Conservation (phyloP, 1,140 invertebrate species). For the Meloidogyne exigua region DNA sequence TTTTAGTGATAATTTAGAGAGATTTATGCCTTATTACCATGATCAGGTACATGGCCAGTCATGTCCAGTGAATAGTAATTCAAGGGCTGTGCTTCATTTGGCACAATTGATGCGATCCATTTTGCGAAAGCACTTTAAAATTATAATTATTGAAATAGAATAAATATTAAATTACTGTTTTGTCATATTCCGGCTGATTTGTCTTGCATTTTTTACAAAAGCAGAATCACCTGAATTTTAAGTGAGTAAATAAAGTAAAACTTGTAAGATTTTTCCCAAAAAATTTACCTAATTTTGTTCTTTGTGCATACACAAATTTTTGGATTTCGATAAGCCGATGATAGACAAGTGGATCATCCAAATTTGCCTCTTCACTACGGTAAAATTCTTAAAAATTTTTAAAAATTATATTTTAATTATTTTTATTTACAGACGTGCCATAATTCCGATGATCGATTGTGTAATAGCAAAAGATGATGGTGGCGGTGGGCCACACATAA, state of each 20-base stretch:
- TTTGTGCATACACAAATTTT: slow-evolving; percentile 84
- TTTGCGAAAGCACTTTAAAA: slow-evolving; percentile 40
- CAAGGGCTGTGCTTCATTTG: slow-evolving; percentile 49
- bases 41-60: slow-evolving; percentile 48
- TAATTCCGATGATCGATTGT: slow-evolving; percentile 56
- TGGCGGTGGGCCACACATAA: slow-evolving; percentile 63
- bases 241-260: too few species aligned
- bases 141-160: too few species aligned
- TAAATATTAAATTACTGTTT: slow-evolving; percentile 38
- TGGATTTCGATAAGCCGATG: slow-evolving; percentile 84
- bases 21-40: background rate
- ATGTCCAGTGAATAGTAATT: slow-evolving; percentile 53
- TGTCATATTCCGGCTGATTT: slow-evolving; percentile 59
- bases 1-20: background rate
- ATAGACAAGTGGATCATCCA: slow-evolving; percentile 68
- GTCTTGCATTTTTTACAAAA: slow-evolving; percentile 71
- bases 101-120: slow-evolving; percentile 50
- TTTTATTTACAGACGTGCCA: slow-evolving; percentile 43
- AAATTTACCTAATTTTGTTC: slow-evolving; percentile 72
- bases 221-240: slow-evolving; percentile 70
- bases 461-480: slow-evolving; percentile 61
- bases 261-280: background rate
- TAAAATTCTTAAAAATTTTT: slow-evolving; percentile 46
- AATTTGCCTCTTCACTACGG: slow-evolving; percentile 32
- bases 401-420: background rate